A percentile compares a stretch with the other conserved stretches of the same genome.
Evolutionary conservation across 2,888 invertebrate species (phyloP).

Genomic region (Drosophila mercatorum): DNA sequence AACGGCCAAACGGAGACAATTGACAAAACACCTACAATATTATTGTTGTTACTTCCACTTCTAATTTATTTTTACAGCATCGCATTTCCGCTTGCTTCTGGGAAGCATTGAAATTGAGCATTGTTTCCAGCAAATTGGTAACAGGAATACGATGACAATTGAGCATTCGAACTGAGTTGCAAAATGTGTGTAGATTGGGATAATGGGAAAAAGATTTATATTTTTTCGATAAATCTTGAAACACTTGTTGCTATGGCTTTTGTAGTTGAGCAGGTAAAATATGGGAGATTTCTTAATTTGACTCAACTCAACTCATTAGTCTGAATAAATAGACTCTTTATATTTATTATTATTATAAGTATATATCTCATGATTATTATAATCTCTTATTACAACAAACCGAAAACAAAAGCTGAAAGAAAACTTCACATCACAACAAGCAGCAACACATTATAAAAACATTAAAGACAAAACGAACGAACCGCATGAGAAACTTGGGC

Average conservation of each 20-base stretch:
- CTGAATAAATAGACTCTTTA: no score
- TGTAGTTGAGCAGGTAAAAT: neutral
- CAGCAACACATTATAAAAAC: constrained; percentile 60
- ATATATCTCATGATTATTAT: neutral
- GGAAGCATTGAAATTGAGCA: constrained; percentile 29
- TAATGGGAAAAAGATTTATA: neutral
- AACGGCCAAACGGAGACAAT: constrained; percentile 42
- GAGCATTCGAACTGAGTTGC: neutral
- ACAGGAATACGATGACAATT: constrained; percentile 29
- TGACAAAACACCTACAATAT: constrained; percentile 41
- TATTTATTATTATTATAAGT: neutral
- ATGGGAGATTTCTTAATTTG: neutral
- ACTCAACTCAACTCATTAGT: no score
- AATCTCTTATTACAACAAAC: neutral
- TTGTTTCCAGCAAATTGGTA: constrained; percentile 53
- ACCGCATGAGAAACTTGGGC: constrained; percentile 8
- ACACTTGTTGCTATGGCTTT: neutral
- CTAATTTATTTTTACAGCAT: constrained; percentile 63
- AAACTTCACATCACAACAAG: constrained; percentile 37
- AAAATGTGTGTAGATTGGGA: neutral
- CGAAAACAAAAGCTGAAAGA: no score
- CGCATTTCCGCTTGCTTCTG: constrained; percentile 58
- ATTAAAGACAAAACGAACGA: constrained; percentile 35
- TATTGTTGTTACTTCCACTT: constrained; percentile 40
- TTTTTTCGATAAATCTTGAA: neutral